Evolutionary conservation across 1,140 invertebrate species (phyloP).

Genomic region (Chlorops oryzae): DNA sequence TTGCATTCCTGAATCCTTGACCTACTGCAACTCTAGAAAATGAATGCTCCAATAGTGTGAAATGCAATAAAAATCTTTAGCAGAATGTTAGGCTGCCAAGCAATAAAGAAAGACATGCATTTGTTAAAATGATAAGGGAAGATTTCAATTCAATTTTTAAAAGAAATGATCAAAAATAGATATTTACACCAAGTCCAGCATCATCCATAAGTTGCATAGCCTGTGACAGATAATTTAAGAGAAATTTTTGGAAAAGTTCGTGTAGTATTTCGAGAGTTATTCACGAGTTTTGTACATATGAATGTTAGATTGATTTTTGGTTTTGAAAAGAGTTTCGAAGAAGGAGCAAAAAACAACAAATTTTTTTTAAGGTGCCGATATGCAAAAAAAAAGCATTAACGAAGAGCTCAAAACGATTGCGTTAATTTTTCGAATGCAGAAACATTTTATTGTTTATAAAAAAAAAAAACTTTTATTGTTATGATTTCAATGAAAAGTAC

Average conservation of each 20-base stretch:
- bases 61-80: constrained; percentile 1
- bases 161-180: constrained; percentile 43
- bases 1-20: too few relatives aligned
- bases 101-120: constrained; percentile 2
- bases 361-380: too few relatives aligned
- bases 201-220: constrained; percentile 87
- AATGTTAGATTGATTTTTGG: too few relatives aligned
- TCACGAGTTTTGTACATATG: too few relatives aligned
- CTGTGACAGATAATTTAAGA: constrained; percentile 48
- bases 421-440: too few relatives aligned
- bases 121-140: neutral
- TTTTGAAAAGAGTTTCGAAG: constrained; percentile 8
- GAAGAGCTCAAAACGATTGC: too few relatives aligned
- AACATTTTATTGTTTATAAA: neutral
- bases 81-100: neutral
- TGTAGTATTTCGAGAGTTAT: too few relatives aligned
- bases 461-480: neutral
- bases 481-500: neutral
- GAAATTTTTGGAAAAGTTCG: constrained; percentile 8
- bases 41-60: neutral
- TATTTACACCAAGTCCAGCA: constrained; percentile 79
- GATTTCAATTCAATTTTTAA: too few relatives aligned
- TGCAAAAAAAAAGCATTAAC: too few relatives aligned
- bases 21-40: neutral
- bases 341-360: neutral